These are phyloP conservation scores for Microplitis demolitor DNA, from an alignment of 1,140 invertebrate genomes.

Conservation along the genomic window DNA sequence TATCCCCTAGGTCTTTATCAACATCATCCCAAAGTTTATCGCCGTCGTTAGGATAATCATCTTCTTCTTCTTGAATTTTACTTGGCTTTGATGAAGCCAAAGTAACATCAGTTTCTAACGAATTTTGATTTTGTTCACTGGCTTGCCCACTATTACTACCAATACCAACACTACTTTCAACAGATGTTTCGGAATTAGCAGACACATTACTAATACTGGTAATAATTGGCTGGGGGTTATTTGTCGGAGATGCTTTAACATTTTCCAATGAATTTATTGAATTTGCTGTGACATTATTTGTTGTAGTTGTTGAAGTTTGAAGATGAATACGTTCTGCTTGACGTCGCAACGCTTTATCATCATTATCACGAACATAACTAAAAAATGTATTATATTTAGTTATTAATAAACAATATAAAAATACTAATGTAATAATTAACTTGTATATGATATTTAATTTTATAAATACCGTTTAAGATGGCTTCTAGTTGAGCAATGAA, in stretches of 20 bases:
- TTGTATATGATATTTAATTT: no score
- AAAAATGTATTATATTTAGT: not conserved
- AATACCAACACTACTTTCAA: slow-evolving; percentile 12
- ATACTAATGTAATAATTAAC: no score
- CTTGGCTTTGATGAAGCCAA: slow-evolving; percentile 33
- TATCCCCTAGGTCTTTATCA: slow-evolving; percentile 75
- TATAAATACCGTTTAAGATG: slow-evolving; percentile 67
- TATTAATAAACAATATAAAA: no score
- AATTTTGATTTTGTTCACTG: slow-evolving; percentile 20
- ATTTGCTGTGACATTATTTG: slow-evolving; percentile 14
- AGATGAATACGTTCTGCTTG: slow-evolving; percentile 72
- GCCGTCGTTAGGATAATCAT: slow-evolving; percentile 62
- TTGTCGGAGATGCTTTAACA: slow-evolving; percentile 36
- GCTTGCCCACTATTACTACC: slow-evolving; percentile 13
- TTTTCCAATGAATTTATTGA: slow-evolving; percentile 30
- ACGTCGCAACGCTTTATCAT: slow-evolving; percentile 71
- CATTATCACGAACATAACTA: slow-evolving; percentile 72
- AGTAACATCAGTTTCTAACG: slow-evolving; percentile 21
- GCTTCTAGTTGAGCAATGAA: slow-evolving; percentile 72
- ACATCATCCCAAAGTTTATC: slow-evolving; percentile 76
- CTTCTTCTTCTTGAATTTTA: slow-evolving; percentile 55
- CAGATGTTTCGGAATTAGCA: slow-evolving; percentile 18
- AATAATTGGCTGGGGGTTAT: slow-evolving; percentile 35
- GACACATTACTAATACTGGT: slow-evolving; percentile 14
- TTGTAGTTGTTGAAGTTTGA: slow-evolving; percentile 40